Conservation (phyloP, 2,888 invertebrate species). For the Metopia argyrocephala region DNA sequence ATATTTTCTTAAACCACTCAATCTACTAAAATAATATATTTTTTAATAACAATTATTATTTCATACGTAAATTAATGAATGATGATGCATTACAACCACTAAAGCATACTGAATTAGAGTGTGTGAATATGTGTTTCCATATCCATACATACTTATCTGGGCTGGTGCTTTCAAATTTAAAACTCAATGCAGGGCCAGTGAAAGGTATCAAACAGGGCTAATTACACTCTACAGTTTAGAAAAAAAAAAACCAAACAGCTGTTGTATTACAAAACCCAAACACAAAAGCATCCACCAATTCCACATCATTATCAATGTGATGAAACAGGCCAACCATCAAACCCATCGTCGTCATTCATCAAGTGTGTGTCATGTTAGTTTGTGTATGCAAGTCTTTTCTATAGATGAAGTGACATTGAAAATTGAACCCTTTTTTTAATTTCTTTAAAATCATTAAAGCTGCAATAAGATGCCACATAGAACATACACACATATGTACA, state of each 20-base stretch:
- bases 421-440: slow-evolving; percentile 39
- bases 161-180: background rate
- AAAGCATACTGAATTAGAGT: slow-evolving; percentile 16
- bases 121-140: background rate
- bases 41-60: slow-evolving; percentile 14
- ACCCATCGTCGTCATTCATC: slow-evolving; percentile 44
- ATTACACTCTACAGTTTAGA: slow-evolving; percentile 28
- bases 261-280: slow-evolving; percentile 28
- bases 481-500: too few species aligned
- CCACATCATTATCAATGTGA: slow-evolving; percentile 2
- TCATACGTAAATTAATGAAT: slow-evolving; percentile 9
- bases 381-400: background rate
- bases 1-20: slow-evolving; percentile 9
- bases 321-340: slow-evolving; percentile 15
- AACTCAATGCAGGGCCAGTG: background rate
- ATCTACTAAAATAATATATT: background rate
- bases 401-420: slow-evolving; percentile 49
- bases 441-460: slow-evolving; percentile 30
- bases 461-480: slow-evolving; percentile 34
- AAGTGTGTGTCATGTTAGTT: background rate
- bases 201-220: slow-evolving; percentile 42
- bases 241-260: slow-evolving; percentile 38
- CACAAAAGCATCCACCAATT: slow-evolving; percentile 11
- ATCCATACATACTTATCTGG: background rate
- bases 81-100: slow-evolving; percentile 27